Conservation (phyloP, 2,797 vertebrate species). For the Macropodus opercularis region DNA sequence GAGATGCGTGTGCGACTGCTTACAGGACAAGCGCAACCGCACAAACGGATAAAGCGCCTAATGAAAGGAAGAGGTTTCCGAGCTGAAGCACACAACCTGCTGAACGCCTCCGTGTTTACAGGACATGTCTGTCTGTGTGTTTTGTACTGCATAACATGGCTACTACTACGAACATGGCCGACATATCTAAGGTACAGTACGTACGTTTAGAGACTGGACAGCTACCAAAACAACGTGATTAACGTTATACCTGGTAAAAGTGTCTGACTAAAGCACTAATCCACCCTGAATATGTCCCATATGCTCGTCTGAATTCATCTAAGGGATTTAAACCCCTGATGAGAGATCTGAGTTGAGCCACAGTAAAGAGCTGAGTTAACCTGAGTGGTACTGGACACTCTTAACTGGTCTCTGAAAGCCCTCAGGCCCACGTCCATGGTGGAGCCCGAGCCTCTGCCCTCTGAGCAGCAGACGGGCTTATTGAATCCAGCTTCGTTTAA, state of each 20-base stretch:
- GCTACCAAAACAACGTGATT: too few relatives aligned
- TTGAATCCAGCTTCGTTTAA: conserved; percentile 84
- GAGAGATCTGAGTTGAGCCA: too few relatives aligned
- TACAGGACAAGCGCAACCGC: conserved; percentile 38
- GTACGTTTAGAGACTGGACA: too few relatives aligned
- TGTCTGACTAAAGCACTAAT: too few relatives aligned
- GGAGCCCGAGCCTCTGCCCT: conserved; percentile 68
- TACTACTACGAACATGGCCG: too few relatives aligned
- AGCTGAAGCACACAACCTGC: conserved; percentile 3
- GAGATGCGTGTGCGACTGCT: conserved; percentile 49
- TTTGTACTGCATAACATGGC: not conserved
- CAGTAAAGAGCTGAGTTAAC: too few relatives aligned
- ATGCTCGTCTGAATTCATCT: too few relatives aligned
- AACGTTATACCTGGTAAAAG: too few relatives aligned
- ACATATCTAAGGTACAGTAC: too few relatives aligned
- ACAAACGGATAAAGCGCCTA: conserved; percentile 38
- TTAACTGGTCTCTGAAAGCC: conserved; percentile 62
- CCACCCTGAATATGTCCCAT: too few relatives aligned
- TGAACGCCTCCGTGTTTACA: conserved; percentile 24
- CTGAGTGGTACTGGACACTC: too few relatives aligned
- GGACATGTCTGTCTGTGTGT: not conserved
- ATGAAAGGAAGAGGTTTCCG: conserved; percentile 42
- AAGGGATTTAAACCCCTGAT: too few relatives aligned
- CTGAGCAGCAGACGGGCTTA: conserved; percentile 70
- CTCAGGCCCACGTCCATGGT: conserved; percentile 64